Percentiles rank a stretch among this genome's conserved stretches.
phyloP scores from a whole-genome alignment of 2,797 vertebrate species.

The Galago senegalensis region DNA sequence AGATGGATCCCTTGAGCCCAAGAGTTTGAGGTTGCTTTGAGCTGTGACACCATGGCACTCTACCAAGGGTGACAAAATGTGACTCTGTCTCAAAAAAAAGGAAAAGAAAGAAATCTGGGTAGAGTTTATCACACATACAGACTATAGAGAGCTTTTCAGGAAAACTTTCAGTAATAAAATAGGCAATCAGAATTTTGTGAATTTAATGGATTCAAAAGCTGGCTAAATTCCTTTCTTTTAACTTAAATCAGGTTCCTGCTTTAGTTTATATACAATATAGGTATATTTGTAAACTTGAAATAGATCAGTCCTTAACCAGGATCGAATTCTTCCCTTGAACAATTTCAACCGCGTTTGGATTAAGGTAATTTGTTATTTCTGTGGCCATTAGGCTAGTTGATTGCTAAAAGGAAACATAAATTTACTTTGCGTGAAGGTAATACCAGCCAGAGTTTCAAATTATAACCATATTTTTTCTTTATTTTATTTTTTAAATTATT shows the following conservation, averaged over 20 bases:
- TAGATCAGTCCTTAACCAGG: not conserved
- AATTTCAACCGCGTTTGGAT: not conserved
- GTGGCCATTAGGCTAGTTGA: not conserved
- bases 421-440: conserved; percentile 9
- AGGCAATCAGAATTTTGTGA: conserved; percentile 6
- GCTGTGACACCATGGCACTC: too few relatives aligned
- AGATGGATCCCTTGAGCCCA: too few relatives aligned
- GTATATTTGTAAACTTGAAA: not conserved
- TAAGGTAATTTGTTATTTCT: conserved; percentile 6
- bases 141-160: not conserved
- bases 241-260: conserved; percentile 10
- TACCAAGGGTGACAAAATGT: too few relatives aligned
- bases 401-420: not conserved
- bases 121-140: conserved; percentile 4
- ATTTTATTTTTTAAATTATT: too few relatives aligned
- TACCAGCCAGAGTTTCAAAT: not conserved
- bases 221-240: not conserved
- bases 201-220: not conserved
- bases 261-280: not conserved
- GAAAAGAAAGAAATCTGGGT: not conserved
- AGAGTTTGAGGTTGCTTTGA: too few relatives aligned
- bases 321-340: not conserved
- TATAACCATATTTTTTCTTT: not conserved
- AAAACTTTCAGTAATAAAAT: conserved; percentile 37
- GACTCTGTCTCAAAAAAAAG: too few relatives aligned